A percentile compares a stretch with the other conserved stretches of the same genome.
phyloP scores from a whole-genome alignment of 2,888 invertebrate species.

The Stegophylla sp. region DNA sequence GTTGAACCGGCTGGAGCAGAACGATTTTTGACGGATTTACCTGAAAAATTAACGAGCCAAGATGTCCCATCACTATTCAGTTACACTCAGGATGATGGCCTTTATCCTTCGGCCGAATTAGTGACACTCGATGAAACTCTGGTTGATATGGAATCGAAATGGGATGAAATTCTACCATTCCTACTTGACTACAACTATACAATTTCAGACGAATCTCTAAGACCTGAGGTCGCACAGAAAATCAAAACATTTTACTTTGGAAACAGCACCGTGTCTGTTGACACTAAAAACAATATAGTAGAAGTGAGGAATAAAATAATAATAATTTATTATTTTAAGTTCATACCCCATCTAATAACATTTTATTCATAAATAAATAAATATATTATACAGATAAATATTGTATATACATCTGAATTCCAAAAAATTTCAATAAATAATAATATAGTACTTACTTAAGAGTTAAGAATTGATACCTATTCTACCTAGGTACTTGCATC shows the following conservation, averaged over 20 bases:
- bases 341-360: too few species aligned
- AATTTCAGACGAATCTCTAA: constrained; percentile 57
- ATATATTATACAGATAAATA: too few species aligned
- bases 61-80: constrained; percentile 75
- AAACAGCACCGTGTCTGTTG: constrained; percentile 56
- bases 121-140: constrained; percentile 59
- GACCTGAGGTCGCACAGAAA: constrained; percentile 60
- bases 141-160: constrained; percentile 61
- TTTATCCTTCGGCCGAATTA: constrained; percentile 72
- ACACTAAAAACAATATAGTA: constrained; percentile 54
- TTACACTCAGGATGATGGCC: constrained; percentile 75
- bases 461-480: too few species aligned
- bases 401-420: too few species aligned
- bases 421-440: too few species aligned
- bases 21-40: constrained; percentile 74
- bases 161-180: constrained; percentile 62
- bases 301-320: constrained; percentile 46
- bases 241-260: constrained; percentile 62
- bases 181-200: constrained; percentile 63
- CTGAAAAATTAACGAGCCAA: constrained; percentile 71
- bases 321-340: too few species aligned
- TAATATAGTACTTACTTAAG: too few species aligned
- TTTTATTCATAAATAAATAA: too few species aligned
- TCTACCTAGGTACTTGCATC: too few species aligned
- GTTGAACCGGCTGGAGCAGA: constrained; percentile 69